Percentiles rank a stretch among this genome's conserved stretches.
Conservation (phyloP, 2,797 vertebrate species). For the Lophius americanus region DNA sequence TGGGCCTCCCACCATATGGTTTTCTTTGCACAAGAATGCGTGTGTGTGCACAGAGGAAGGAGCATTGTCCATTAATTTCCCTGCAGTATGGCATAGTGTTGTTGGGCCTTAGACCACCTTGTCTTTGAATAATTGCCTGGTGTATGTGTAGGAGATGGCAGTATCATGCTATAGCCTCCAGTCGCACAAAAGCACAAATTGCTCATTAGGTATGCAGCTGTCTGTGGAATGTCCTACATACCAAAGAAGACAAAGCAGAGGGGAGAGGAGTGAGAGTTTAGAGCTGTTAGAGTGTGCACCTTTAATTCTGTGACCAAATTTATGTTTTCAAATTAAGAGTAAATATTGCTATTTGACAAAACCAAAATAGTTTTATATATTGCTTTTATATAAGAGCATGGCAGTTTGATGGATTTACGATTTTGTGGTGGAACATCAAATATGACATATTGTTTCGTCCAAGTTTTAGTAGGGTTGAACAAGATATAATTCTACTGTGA, state of each 20-base stretch:
- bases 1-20: conserved; percentile 17
- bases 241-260: conserved; percentile 17
- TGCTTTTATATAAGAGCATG: too few species aligned
- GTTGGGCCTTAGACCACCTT: conserved; percentile 36
- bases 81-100: conserved; percentile 38
- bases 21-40: conserved; percentile 30
- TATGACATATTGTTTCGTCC: too few species aligned
- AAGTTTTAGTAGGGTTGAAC: too few species aligned
- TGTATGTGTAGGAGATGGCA: conserved; percentile 24
- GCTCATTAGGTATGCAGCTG: conserved; percentile 53
- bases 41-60: conserved; percentile 5
- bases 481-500: too few species aligned
- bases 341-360: too few species aligned
- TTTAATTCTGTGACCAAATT: background rate
- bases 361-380: too few species aligned
- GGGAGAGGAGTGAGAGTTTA: background rate
- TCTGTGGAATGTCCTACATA: conserved; percentile 29
- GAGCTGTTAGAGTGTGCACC: background rate
- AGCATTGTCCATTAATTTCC: conserved; percentile 54
- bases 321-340: background rate
- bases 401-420: too few species aligned
- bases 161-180: conserved; percentile 27
- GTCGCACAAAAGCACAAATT: conserved; percentile 34
- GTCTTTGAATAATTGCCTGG: conserved; percentile 58
- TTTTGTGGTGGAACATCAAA: too few species aligned